Evolutionary conservation across 2,888 invertebrate species (phyloP), one percentile per base, ranked within the genome.

Genomic region (Merodon equestris): DNA sequence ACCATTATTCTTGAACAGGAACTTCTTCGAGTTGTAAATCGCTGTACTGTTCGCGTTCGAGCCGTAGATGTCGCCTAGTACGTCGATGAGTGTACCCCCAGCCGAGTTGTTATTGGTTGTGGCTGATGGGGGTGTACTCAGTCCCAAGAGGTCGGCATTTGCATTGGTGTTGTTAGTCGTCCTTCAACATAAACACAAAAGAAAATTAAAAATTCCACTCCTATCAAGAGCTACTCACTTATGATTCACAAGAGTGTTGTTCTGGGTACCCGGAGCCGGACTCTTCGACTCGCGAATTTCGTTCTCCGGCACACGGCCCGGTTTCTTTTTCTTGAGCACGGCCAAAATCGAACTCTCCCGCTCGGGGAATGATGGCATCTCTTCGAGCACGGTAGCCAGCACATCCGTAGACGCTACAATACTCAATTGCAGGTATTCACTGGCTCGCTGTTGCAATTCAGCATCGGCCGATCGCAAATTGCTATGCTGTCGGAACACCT

Each of bases 351-450:
- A 98, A 76, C 98, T 98, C 90, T 98, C 98, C 83, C 99, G 92
- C 90, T 99, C 99, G 3, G 99, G 98, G 90, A 99, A 99, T 58
- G 99, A 98, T 81, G 99, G 99, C 99, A 99, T 99, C 91, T 99
- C 99, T 91, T 99, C 99, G 83, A 99, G 90, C 57, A 99, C 98
- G 58, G 98, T 99, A 18, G 98, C 98, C 87, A 99, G 90, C 71
- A 99, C 98, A 91, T 99, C 99, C 64, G 97, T 94, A 82, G 97
- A 96, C 34, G 98, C 97, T 79, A 98, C 96, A 86, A 97, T 96
- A 88, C 97, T 98, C 77, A 99, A 91, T 86, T 98, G 97, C 75
- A 99, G 90, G 90, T 99, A 99, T 90, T 99, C 99, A 73, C 98
- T 97, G 61, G 99, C 97, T 84, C 99, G 92, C 88, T 99, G 99